Evolutionary conservation across 2,888 invertebrate species (phyloP), one percentile per base, ranked within the genome.

Genomic region (Didymodactylos carnosus): DNA sequence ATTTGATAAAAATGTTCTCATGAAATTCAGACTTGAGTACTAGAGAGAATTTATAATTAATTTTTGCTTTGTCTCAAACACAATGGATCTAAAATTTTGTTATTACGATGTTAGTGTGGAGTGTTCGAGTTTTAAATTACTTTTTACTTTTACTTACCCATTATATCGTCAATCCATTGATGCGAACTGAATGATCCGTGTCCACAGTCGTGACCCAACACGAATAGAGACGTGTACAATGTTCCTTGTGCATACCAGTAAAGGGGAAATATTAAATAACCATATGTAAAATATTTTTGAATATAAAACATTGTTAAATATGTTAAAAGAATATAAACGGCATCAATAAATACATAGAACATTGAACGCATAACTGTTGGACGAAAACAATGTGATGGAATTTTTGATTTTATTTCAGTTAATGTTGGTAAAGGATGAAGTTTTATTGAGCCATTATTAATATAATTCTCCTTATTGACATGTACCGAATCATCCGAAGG

Each of bases 401-500:
- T 72, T 13, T 76, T 78, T 13, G 75, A 75, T 76, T 80, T 81
- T 71, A 81, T 80, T 70, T 81, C 80, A 3, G 81, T 76, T 39
- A 79, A 77, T 13, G 80, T 77, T 13, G 81, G 81, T 39, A 80
- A 78, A n/a, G 78, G 73, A 23, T 76, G 73, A 0, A 77, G 78
- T 27, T 78, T 70, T 7, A 72, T 19, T 27, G 23, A 49, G 23
- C n/a, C 2, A 39, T 75, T 69, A 29, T 72, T 70, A 73, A 73
- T 51, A 39, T 69, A 51, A 27, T 41, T 86, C 90, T 73, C 88
- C 91, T 0, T 90, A 92, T 29, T 92, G 93, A 80, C 92, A 92
- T 0, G 87, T 90, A 0, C 88, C 92, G 88, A 89, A 91, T 80
- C 84, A 92, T 3, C 92, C 91, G 80, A 91, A 92, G 91, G 87